A percentile compares a stretch with the other conserved stretches of the same genome.
Conservation (phyloP, 2,797 vertebrate genomes). For the Arrhamphus sclerolepis region DNA sequence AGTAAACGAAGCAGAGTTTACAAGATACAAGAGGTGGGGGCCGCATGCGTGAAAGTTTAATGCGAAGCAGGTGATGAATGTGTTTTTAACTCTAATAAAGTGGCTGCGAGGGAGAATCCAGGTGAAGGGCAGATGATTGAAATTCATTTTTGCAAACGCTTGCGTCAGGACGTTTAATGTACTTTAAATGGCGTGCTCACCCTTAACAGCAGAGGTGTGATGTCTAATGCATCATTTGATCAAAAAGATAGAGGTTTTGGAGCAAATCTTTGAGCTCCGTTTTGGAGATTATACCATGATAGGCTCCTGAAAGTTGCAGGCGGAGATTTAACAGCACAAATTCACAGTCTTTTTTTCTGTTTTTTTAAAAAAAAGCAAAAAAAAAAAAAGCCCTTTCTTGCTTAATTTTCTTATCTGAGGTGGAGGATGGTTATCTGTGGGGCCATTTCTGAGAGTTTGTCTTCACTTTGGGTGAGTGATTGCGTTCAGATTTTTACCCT, state of each 20-base stretch:
- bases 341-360: no score
- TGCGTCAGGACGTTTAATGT: conserved; percentile 8
- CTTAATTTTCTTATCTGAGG: conserved; percentile 62
- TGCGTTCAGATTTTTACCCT: conserved; percentile 61
- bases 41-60: conserved; percentile 87
- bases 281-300: conserved; percentile 33
- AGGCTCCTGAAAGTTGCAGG: conserved; percentile 36
- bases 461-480: conserved; percentile 75
- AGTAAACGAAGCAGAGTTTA: conserved; percentile 96
- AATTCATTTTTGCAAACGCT: conserved; percentile 40
- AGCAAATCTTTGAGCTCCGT: conserved; percentile 17
- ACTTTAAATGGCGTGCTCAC: background rate
- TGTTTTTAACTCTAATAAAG: conserved; percentile 66
- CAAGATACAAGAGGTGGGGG: conserved; percentile 82
- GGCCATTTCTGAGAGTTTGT: conserved; percentile 65
- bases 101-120: conserved; percentile 53
- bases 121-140: conserved; percentile 34
- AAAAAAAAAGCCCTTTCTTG: conserved; percentile 25
- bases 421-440: conserved; percentile 58
- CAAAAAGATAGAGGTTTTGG: conserved; percentile 36
- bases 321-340: conserved; percentile 31
- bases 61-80: conserved; percentile 90
- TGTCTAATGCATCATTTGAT: conserved; percentile 41
- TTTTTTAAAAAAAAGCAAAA: no score
- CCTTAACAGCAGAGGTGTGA: conserved; percentile 39